phyloP scores from a whole-genome alignment of 2,113 vertebrate genomes.

The Saimiri boliviensis region DNA sequence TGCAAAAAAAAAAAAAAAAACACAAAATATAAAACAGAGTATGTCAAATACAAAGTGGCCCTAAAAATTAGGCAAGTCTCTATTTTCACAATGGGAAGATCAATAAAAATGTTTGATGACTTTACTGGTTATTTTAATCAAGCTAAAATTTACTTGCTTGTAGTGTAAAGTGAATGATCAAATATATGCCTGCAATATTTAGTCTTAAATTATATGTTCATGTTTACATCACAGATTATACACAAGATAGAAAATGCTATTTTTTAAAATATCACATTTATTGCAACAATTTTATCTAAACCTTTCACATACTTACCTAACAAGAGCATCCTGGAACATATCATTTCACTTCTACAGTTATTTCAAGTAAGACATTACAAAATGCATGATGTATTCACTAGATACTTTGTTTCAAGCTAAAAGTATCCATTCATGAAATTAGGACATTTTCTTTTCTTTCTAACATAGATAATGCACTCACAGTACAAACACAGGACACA shows the following conservation, averaged over 20 bases:
- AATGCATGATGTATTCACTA: neutral
- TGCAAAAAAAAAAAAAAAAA: neutral
- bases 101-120: neutral
- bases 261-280: neutral
- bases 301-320: neutral
- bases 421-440: neutral
- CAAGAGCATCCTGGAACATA: neutral
- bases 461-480: neutral
- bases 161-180: neutral
- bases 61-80: neutral
- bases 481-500: neutral
- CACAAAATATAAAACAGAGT: neutral
- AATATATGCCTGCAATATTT: neutral
- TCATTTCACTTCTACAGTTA: neutral
- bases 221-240: constrained; percentile 4
- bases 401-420: neutral
- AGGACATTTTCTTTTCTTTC: neutral
- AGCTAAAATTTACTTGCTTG: neutral
- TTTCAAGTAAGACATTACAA: neutral
- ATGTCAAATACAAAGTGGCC: neutral
- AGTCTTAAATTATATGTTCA: neutral
- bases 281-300: constrained; percentile 1
- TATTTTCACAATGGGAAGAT: neutral
- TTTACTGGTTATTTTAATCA: neutral
- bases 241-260: neutral